Base-by-base conservation (phyloP, 2,888 invertebrate genomes). In the Tiliacea aurago region DNA sequence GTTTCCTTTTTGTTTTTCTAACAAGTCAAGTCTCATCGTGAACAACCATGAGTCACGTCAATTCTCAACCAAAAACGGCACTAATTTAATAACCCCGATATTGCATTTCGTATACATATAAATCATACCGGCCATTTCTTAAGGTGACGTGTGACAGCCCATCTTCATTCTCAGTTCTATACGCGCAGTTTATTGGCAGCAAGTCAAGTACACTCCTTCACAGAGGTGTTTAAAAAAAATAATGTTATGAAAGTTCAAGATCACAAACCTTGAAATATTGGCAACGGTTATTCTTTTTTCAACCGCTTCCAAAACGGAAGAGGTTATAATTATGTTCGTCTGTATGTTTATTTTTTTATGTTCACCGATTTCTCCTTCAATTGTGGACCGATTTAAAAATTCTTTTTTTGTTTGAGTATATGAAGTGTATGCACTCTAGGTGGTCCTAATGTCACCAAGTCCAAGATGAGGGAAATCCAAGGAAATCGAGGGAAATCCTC, bases 151-250 rank as follows among this genome's bases (percentile, higher is more conserved):
- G 76, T 78, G 86, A 79, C 84, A 81, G 67, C 64, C 73, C 83
- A 76, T 83, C 78, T 83, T 80, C 84, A 86, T 88, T 81, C 81
- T 85, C 51, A 75, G 78, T 78, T 67, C 67, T 81, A 55, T 49
- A 53, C 41, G 73, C 75, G 81, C 71, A 72, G 70, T 76, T 80
- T 85, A 70, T 87, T 88, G 88, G 88, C 88, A 88, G 33, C n/a
- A 59, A 63, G 72, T 88, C 88, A 88, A 88, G 87, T 84, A 87
- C 86, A 81, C 65, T 85, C 70, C 7, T 65, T 56, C 58, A 76
- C 75, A 66, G 59, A 10, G 33, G 28, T 58, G 59, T 63, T 75
- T 43, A 3, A 43, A 51, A 33, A 64, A 41, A 56, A 51, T 1
- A n/a, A 47, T 58, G 11, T 65, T 33, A 37, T 18, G 6, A 49